Percentiles rank a stretch among this genome's conserved stretches.
These are phyloP conservation scores for Dinomys branickii DNA, from an alignment of 2,113 vertebrate species.

Conservation along the genomic window DNA sequence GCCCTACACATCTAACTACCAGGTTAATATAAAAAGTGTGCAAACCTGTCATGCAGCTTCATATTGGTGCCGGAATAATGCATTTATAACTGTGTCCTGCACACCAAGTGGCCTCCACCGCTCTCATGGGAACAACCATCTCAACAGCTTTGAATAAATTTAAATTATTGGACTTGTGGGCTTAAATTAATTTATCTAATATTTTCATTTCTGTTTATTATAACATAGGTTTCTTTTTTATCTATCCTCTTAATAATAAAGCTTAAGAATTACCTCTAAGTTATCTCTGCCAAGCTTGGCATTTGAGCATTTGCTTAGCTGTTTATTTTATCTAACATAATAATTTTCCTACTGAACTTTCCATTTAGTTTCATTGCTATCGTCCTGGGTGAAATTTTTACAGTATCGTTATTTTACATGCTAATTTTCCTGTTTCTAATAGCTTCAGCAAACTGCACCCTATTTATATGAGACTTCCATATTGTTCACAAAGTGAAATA, in stretches of 20 bases:
- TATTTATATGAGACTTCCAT: background rate
- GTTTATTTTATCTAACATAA: conserved; percentile 6
- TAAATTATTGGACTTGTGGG: background rate
- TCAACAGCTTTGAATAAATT: background rate
- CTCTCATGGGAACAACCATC: background rate
- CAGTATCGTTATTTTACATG: background rate
- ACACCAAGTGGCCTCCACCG: background rate
- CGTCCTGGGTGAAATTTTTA: background rate
- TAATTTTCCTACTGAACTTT: conserved; percentile 21
- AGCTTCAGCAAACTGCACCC: background rate
- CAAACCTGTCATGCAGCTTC: background rate
- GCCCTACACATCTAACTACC: background rate
- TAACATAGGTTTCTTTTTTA: background rate
- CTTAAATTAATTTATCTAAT: background rate
- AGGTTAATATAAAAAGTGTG: background rate
- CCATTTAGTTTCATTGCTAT: background rate
- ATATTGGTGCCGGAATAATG: background rate
- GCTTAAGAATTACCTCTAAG: background rate
- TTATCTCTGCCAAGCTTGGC: background rate
- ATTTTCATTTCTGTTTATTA: background rate
- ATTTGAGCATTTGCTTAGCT: background rate
- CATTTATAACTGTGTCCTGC: background rate
- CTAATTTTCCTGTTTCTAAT: conserved; percentile 33
- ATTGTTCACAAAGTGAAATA: conserved; percentile 11
- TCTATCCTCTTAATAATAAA: background rate